Evolutionary conservation across 2,888 invertebrate genomes (phyloP), one percentile per base, ranked within the genome.

Genomic region (Dione juno): DNA sequence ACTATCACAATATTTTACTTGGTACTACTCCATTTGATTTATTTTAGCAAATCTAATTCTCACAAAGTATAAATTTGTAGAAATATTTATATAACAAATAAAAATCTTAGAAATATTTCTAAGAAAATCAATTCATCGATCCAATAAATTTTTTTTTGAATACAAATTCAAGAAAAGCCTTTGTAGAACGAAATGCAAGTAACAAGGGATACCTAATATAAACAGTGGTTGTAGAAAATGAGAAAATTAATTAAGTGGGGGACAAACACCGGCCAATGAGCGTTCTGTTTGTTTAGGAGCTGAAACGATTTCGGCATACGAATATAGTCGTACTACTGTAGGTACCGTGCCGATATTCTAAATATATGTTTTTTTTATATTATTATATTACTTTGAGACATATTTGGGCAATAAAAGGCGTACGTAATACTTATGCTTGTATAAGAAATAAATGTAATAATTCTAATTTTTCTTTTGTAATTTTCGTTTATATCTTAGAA

Each of bases 181-280:
- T 8, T 63, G 13, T 14, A 37, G 19, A 28, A 28, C 61, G 41
- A 37, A 59, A 54, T 53, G 40, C 11, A 65, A 16, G 28, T 54
- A 45, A 66, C 50, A 43, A 43, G 57, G 54, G 28, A 57, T 53
- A 40, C 53, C 19, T 28, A 66, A 64, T 48, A 64, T 58, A 69
- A 59, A 67, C 68, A 67, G 65, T 48, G 74, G 72, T 73, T 73
- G 86, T 85, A 84, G 88, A 87, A 88, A 88, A 89, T 87, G 87
- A 88, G 90, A 88, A 89, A 91, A 90, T 91, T 91, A 90, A 92
- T 92, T 90, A 89, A 89, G 78, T 83, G 85, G 82, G 80, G 83
- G 81, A 84, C 85, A 85, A 86, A 88, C 86, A 88, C 75, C 74
- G 68, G 79, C 82, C 86, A 83, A 84, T 86, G 82, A 81, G 78